Base-by-base conservation (phyloP, 2,797 vertebrate species). In the Salmo trutta region DNA sequence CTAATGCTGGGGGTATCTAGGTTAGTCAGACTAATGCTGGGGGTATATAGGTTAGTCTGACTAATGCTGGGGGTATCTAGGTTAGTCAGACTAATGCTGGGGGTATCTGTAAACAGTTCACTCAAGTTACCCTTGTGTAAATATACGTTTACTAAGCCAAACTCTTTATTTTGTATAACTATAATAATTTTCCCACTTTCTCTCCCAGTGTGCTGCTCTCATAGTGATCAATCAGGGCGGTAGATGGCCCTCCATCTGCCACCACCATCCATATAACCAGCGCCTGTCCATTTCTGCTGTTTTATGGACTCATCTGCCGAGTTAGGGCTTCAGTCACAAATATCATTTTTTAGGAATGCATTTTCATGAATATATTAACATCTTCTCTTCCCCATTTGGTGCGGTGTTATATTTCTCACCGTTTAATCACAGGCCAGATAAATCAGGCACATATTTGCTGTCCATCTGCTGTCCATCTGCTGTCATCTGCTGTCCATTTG, bases 301-400 rank as follows among this genome's bases (percentile, higher is more conserved):
- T 93, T 92, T 85, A 93, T 93, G 90, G 93, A 93, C 92, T 94
- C 93, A 93, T 92, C 91, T 90, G 88, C 86, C 41, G 79, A 91
- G 89, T 89, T 86, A 75, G 89, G 85, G 82, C 85, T 91, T 92
- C 82, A 78, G 93, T 91, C 91, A 93, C 92, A 91, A 93, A 92
- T 90, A 90, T 86, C 80, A 86, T 94, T 91, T 91, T 92, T 91
- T 90, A 91, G 91, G 89, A 93, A 94, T 93, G 92, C 88, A 93
- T 93, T 94, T 92, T 92, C 92, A 93, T 92, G 93, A 93, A 94
- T 94, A 93, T 90, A 94, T 94, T 93, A 93, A 87, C 90, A 79
- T 89, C 81, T 82, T 83, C 84, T 88, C 86, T 86, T 75, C 86
- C 82, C 86, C 91, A 90, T 91, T 92, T 93, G 92, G 86, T 89